Conservation (phyloP, 2,113 vertebrate species). For the Fregata magnificens region DNA sequence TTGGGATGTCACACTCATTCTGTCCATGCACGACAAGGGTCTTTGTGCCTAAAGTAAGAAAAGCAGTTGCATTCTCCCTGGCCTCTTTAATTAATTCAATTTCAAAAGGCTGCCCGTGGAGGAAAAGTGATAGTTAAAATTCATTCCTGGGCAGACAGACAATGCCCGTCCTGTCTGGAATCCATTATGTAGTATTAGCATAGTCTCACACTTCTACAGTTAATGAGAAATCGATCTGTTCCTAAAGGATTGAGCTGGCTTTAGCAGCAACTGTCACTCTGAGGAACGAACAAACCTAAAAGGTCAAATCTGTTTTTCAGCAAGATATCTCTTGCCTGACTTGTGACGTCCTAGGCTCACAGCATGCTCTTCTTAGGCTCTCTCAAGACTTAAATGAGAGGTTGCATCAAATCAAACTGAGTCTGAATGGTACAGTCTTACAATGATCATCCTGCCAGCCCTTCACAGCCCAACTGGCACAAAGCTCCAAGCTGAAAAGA, state of each 20-base stretch:
- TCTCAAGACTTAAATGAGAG: constrained; percentile 10
- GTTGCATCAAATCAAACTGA: neutral
- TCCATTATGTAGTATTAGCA: neutral
- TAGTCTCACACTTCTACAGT: neutral
- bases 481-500: neutral
- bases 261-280: neutral
- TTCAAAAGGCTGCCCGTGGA: neutral
- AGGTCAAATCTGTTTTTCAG: constrained; percentile 7
- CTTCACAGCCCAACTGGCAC: neutral
- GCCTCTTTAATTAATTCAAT: neutral
- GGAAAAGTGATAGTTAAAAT: neutral
- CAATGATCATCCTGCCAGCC: neutral
- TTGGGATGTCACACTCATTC: constrained; percentile 98
- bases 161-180: neutral
- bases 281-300: neutral
- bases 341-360: neutral
- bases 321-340: neutral
- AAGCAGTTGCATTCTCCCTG: neutral
- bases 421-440: neutral
- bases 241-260: neutral
- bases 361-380: neutral
- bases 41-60: constrained; percentile 86
- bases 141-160: neutral
- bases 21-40: constrained; percentile 97
- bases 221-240: neutral